These are phyloP conservation scores for Agrotis segetum DNA, from an alignment of 2,888 invertebrate genomes.

Conservation along the genomic window DNA sequence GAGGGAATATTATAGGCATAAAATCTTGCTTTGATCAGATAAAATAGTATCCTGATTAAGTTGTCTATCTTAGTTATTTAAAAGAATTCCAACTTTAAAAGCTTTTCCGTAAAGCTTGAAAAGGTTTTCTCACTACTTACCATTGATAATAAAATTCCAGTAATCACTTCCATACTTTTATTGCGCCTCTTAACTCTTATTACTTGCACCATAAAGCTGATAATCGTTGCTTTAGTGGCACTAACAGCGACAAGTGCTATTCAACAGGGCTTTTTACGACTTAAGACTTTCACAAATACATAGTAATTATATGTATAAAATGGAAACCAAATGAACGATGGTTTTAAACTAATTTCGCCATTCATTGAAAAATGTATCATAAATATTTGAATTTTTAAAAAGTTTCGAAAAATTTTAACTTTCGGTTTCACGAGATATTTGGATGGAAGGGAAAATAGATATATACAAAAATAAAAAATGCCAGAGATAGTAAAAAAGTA, in stretches of 20 bases:
- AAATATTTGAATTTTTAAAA: no score
- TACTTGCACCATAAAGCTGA: slow-evolving; percentile 70
- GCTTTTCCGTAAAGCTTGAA: slow-evolving; percentile 16
- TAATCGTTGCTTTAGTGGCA: slow-evolving; percentile 79
- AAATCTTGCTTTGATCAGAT: no score
- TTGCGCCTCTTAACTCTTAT: slow-evolving; percentile 58
- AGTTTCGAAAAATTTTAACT: no score
- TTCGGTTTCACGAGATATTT: no score
- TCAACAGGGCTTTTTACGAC: slow-evolving; percentile 77
- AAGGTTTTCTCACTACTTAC: slow-evolving; percentile 28
- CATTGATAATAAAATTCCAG: slow-evolving; percentile 46
- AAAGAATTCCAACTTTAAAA: not conserved
- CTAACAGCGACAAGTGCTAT: slow-evolving; percentile 77
- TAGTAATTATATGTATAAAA: slow-evolving; percentile 77
- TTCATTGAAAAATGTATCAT: slow-evolving; percentile 67
- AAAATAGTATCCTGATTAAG: no score
- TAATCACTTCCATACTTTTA: slow-evolving; percentile 44
- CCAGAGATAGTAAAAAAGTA: no score
- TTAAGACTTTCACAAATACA: slow-evolving; percentile 74
- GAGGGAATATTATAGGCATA: no score
- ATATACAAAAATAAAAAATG: no score
- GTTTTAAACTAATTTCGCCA: slow-evolving; percentile 58
- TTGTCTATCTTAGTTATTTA: no score
- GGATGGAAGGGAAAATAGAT: no score
- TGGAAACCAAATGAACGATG: slow-evolving; percentile 60